Evolutionary conservation across 2,888 invertebrate genomes (phyloP), one percentile per base, ranked within the genome.

Genomic region (Tiphia femorata): DNA sequence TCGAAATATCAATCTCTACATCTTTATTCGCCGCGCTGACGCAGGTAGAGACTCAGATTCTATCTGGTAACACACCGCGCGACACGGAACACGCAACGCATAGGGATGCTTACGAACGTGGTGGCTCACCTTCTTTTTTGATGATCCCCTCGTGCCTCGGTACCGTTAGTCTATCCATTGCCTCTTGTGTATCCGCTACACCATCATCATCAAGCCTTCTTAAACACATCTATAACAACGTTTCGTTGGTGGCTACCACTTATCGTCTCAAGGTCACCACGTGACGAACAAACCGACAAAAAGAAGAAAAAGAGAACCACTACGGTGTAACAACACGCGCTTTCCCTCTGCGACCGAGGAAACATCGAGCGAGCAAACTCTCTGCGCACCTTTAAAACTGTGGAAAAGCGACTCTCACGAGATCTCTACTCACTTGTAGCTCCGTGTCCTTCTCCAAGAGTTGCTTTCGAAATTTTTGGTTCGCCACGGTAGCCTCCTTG

Each of bases 381-480:
- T 5, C 2, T 7, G 12, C 4, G 30, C n/a, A n/a, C 12, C 8
- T 12, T 8, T 25, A 25, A 25, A 8, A 25, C 5, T 25, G 25
- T n/a, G n/a, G 8, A 25, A 25, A 25, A 25, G 5, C 25, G 25
- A 25, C 6, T 25, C 25, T 25, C 25, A 8, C 8, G 25, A 25
- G 5, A 25, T 25, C 8, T 25, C 25, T 8, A 58, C 70, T 69
- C 49, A 90, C 91, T 87, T 94, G 93, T 66, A 94, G 83, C 76
- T 94, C 94, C 42, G 91, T 90, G 79, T 95, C 94, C 76, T 91
- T 91, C 70, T 96, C 95, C 84, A 94, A 88, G 57, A 97, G 86
- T 30, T 93, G 91, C 76, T 95, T 92, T 17, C 93, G 86, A 81
- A 92, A 95, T 62, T 92, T 89, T 69, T 92, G 92, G 85, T 97